phyloP scores from a whole-genome alignment of 2,888 invertebrate species.

The Drosophila mimica region DNA sequence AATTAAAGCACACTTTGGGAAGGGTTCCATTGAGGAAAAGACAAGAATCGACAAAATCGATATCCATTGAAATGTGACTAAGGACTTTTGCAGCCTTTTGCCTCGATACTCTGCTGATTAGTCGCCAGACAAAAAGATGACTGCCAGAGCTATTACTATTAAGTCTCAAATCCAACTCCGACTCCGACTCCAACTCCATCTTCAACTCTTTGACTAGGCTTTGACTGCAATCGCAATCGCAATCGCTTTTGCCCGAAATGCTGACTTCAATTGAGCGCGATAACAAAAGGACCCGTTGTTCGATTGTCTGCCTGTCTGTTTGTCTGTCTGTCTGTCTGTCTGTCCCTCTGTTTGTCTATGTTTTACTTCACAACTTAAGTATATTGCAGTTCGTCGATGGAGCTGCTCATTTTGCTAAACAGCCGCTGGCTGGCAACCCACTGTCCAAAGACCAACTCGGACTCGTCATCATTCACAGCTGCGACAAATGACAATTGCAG shows the following conservation, averaged over 20 bases:
- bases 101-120: constrained; percentile 34
- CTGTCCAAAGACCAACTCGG: constrained; percentile 29
- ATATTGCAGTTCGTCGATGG: constrained; percentile 32
- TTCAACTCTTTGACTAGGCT: not conserved
- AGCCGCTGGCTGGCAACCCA: constrained; percentile 55
- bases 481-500: constrained; percentile 76
- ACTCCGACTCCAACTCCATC: not conserved
- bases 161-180: not conserved
- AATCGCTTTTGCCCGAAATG: constrained; percentile 17
- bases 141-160: not conserved
- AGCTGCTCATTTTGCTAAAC: constrained; percentile 66
- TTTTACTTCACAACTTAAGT: constrained; percentile 36
- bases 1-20: not conserved
- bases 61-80: constrained; percentile 30
- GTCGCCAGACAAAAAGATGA: constrained; percentile 10
- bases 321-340: not conserved
- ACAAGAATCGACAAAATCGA: constrained; percentile 29
- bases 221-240: constrained; percentile 18
- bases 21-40: not conserved
- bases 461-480: constrained; percentile 59
- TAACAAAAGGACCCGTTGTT: constrained; percentile 45
- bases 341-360: not conserved
- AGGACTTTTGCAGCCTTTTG: constrained; percentile 5
- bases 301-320: constrained; percentile 29
- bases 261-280: constrained; percentile 56